These are phyloP conservation scores for Isurus oxyrinchus DNA, from an alignment of 2,113 vertebrate genomes.

Conservation along the genomic window DNA sequence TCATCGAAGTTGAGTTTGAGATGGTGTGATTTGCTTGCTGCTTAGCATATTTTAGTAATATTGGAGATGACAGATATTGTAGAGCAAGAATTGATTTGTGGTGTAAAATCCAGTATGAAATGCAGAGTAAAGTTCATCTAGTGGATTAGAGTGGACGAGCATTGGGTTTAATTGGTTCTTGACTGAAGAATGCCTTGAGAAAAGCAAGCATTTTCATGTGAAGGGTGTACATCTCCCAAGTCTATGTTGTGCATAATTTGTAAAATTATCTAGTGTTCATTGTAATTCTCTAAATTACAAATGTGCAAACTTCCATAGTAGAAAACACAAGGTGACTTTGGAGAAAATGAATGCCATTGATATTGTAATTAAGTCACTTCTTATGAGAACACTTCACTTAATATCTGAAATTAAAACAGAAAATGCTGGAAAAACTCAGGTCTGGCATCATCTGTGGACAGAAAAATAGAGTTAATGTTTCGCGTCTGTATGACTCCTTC, in stretches of 20 bases:
- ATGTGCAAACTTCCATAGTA: not conserved
- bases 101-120: not conserved
- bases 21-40: not conserved
- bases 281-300: not conserved
- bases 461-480: too few species aligned
- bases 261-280: not conserved
- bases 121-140: not conserved
- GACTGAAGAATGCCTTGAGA: not conserved
- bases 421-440: not conserved
- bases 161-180: not conserved
- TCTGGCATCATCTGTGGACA: too few species aligned
- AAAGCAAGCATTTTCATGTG: not conserved
- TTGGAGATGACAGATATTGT: not conserved
- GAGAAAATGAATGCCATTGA: not conserved
- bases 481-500: too few species aligned
- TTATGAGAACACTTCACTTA: not conserved
- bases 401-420: not conserved
- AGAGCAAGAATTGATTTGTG: not conserved
- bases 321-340: not conserved
- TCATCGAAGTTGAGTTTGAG: not conserved
- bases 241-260: not conserved
- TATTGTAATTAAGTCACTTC: not conserved
- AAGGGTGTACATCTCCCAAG: too few species aligned
- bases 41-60: not conserved
- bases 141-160: not conserved